phyloP scores from a whole-genome alignment of 2,888 invertebrate species.

The Phragmatobia fuliginosa region DNA sequence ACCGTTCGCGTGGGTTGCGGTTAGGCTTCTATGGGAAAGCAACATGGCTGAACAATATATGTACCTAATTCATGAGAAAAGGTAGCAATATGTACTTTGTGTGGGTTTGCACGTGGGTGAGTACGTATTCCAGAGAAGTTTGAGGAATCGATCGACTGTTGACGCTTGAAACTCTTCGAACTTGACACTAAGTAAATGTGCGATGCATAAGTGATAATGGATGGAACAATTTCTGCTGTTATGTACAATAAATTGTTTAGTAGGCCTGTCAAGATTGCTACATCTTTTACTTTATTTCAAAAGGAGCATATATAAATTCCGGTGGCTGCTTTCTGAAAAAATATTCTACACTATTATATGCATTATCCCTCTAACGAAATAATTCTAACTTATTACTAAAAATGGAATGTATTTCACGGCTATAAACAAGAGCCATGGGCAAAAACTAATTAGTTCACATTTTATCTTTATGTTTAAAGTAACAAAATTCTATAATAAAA shows the following conservation, averaged over 20 bases:
- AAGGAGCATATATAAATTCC: too few species aligned
- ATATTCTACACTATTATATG: too few species aligned
- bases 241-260: not conserved
- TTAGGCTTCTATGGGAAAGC: constrained; percentile 16
- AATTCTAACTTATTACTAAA: too few species aligned
- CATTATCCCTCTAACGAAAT: too few species aligned
- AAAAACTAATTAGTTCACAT: not conserved
- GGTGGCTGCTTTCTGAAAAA: too few species aligned
- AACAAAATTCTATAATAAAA: not conserved
- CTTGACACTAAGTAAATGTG: not conserved
- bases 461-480: not conserved
- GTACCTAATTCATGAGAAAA: constrained; percentile 19
- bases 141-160: constrained; percentile 16
- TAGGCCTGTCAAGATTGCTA: too few species aligned
- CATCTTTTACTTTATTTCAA: not conserved
- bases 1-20: constrained; percentile 15
- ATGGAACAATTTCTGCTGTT: not conserved
- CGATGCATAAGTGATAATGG: not conserved
- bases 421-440: too few species aligned
- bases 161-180: constrained; percentile 8
- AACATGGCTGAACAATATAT: constrained; percentile 6
- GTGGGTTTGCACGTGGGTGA: constrained; percentile 43
- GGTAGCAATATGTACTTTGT: constrained; percentile 16
- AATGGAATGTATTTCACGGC: too few species aligned
- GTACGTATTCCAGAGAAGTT: constrained; percentile 23